These are phyloP conservation scores for Agapostemon virescens DNA, from an alignment of 2,888 invertebrate species.

Conservation along the genomic window DNA sequence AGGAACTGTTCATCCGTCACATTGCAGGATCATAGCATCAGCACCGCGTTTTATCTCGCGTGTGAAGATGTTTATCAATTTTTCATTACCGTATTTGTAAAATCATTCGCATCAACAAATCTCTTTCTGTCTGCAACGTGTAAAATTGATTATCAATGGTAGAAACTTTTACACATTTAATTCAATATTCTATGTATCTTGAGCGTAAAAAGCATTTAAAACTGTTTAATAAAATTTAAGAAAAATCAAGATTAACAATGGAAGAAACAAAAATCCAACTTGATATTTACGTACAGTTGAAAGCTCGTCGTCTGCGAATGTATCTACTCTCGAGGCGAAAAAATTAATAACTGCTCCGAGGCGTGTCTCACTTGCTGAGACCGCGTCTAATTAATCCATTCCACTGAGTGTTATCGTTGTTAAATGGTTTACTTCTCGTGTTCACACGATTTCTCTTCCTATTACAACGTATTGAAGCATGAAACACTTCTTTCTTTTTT, in stretches of 20 bases:
- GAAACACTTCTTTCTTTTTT: too few relatives aligned
- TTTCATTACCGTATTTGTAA: background rate
- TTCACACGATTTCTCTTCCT: background rate
- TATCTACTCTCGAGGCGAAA: too few relatives aligned
- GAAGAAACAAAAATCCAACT: too few relatives aligned
- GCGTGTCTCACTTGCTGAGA: conserved; percentile 15
- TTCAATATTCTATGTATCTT: background rate
- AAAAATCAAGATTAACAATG: too few relatives aligned
- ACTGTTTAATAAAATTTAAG: background rate
- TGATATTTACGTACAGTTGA: too few relatives aligned
- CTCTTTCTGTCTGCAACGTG: background rate
- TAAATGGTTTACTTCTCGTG: background rate
- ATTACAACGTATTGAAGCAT: background rate
- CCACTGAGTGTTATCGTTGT: conserved; percentile 5
- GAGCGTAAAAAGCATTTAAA: too few relatives aligned
- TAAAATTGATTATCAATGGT: background rate
- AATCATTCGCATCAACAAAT: background rate
- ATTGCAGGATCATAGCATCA: conserved; percentile 1
- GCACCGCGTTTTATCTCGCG: background rate
- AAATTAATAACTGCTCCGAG: background rate
- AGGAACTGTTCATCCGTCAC: conserved; percentile 23
- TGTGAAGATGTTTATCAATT: background rate
- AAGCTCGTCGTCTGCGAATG: too few relatives aligned
- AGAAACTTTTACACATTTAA: background rate
- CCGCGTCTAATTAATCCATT: conserved; percentile 37